Percentiles rank a stretch among this genome's conserved stretches.
These are phyloP conservation scores for Eucidaris tribuloides DNA, from an alignment of 35 echinoderm and acorn worm species.

Conservation along the genomic window DNA sequence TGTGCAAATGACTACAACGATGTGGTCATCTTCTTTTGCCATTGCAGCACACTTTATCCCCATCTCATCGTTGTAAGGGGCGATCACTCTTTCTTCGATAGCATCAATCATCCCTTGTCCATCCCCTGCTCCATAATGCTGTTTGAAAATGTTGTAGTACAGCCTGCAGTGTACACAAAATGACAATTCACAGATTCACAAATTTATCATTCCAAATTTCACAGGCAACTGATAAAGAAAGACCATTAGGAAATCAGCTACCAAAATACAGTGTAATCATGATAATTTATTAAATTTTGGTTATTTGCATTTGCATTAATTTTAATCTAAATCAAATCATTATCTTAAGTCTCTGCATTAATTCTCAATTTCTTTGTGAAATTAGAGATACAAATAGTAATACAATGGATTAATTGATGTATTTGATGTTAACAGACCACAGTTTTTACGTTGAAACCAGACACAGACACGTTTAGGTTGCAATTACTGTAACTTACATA, in stretches of 20 bases:
- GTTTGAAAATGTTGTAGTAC: neutral
- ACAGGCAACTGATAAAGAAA: neutral
- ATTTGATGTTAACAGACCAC: too few relatives aligned
- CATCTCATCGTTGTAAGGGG: neutral
- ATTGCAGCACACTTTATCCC: neutral
- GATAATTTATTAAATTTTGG: too few relatives aligned
- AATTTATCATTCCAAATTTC: neutral
- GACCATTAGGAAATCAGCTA: neutral
- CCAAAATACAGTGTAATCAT: neutral
- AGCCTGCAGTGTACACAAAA: neutral
- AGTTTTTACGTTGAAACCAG: too few relatives aligned
- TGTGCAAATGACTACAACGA: neutral
- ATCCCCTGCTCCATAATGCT: neutral
- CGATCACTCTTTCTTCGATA: neutral
- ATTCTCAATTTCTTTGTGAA: too few relatives aligned
- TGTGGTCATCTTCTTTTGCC: neutral
- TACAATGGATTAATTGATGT: too few relatives aligned
- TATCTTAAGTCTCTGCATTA: too few relatives aligned
- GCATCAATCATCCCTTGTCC: neutral
- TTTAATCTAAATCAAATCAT: too few relatives aligned
- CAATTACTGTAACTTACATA: too few relatives aligned
- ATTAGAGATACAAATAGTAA: too few relatives aligned
- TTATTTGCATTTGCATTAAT: too few relatives aligned
- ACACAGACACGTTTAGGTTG: too few relatives aligned
- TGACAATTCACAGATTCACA: neutral